Conservation (phyloP, 2,888 invertebrate genomes). For the Saturnia japonica region DNA sequence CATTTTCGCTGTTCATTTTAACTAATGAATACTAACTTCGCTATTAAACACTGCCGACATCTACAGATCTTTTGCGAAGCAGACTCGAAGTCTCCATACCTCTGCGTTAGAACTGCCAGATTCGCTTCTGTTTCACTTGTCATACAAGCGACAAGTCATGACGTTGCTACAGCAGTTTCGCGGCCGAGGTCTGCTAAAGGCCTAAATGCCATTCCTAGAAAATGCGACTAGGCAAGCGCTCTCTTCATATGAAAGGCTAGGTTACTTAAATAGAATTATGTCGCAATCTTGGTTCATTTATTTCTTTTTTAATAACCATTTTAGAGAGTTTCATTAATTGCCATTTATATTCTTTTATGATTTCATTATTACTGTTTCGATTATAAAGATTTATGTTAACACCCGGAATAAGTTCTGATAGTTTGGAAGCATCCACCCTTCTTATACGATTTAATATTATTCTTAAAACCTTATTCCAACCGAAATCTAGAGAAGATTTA, state of each 20-base stretch:
- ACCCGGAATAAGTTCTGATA: neutral
- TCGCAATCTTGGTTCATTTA: neutral
- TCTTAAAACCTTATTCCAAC: neutral
- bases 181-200: too few relatives aligned
- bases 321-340: neutral
- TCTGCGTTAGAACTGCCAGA: too few relatives aligned
- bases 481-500: neutral
- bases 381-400: constrained; percentile 20
- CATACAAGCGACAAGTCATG: too few relatives aligned
- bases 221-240: neutral
- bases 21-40: too few relatives aligned
- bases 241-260: neutral
- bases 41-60: too few relatives aligned
- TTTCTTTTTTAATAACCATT: neutral
- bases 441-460: neutral
- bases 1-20: too few relatives aligned
- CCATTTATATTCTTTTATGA: constrained; percentile 21
- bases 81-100: too few relatives aligned
- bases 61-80: too few relatives aligned
- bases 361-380: neutral
- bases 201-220: neutral
- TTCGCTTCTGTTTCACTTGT: too few relatives aligned
- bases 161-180: too few relatives aligned
- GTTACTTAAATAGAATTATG: neutral
- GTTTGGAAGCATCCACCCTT: neutral